Evolutionary conservation across 1,140 invertebrate species (phyloP), one percentile per base, ranked within the genome.

Genomic region (Calosoma granatense): DNA sequence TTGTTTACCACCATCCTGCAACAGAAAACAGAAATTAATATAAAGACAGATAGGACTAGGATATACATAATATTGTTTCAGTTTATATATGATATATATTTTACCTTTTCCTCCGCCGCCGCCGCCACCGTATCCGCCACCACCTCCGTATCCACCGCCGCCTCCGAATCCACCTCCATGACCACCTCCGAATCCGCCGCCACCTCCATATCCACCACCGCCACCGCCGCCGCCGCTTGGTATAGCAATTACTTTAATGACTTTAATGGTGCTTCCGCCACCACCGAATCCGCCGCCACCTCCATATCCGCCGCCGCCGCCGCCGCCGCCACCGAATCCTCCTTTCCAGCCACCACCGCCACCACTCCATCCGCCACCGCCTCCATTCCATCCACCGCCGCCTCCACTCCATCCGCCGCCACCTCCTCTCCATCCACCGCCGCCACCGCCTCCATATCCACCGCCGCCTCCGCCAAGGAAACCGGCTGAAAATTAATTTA

Each of bases 311-410:
- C 41, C 3, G 69, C 72, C 60, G 68, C 67, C 3, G 69, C 72
- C 60, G 68, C 67, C 60, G 69, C 70, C 60, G 68, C 70, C 64
- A 62, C 66, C 54, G 65, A 67, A 57, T 64, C 65, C 43, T 62
- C 60, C 61, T 73, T 20, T 64, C 67, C 39, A 64, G 63, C 12
- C 64, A 61, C 59, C 64, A 59, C 56, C 22, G 22, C 20, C 30
- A 54, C 36, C 15, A 55, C 23, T 14, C 23, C 59, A 20, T 58
- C 56, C 22, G 54, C 60, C 21, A 58, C 36, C 15, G 56, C 23
- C n/a, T 36, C 26, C 15, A 21, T 22, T 51, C 19, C 51, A 43
- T 54, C 59, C 36, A 57, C 47, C 9, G 20, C 54, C 23, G 58
- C 56, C 43, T 41, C 52, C 17, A 51, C 55, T 43, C 56, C 58